Percentiles rank a stretch among this genome's conserved stretches.
phyloP scores from a whole-genome alignment of 2,113 vertebrate species.

The Notarius quadriscutis region DNA sequence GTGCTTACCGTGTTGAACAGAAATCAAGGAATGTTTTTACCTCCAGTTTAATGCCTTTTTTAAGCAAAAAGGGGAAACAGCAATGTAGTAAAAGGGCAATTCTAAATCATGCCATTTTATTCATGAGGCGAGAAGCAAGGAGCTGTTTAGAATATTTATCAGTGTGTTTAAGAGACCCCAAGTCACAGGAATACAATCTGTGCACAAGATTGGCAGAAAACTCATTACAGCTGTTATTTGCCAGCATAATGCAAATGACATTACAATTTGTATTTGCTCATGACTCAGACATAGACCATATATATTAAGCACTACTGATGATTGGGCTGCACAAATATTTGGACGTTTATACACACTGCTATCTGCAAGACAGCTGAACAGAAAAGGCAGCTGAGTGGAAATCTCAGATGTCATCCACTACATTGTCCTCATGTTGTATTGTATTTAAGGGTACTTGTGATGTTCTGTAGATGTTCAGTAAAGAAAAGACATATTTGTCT shows the following conservation, averaged over 20 bases:
- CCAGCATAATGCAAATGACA: constrained; percentile 6
- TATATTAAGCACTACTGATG: constrained; percentile 5
- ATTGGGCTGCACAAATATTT: neutral
- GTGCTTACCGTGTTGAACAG: neutral
- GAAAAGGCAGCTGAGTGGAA: neutral
- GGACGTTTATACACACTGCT: neutral
- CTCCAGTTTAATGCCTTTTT: neutral
- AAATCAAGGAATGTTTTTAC: neutral
- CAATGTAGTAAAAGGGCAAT: constrained; percentile 21
- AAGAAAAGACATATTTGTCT: neutral
- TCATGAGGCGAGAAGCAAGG: constrained; percentile 23
- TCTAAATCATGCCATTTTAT: constrained; percentile 40
- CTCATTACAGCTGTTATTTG: constrained; percentile 2
- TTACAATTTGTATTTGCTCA: constrained; percentile 32
- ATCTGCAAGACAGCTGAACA: neutral
- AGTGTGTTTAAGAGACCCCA: constrained; percentile 25
- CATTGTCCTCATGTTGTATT: neutral
- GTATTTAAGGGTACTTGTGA: neutral
- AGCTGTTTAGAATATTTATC: constrained; percentile 43
- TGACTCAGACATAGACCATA: neutral
- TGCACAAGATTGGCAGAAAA: constrained; percentile 30
- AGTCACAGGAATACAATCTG: constrained; percentile 23
- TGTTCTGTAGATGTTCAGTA: neutral
- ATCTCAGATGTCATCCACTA: neutral
- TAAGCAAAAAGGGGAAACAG: neutral